phyloP scores from a whole-genome alignment of 2,113 vertebrate genomes.

The Pteropus alecto region DNA sequence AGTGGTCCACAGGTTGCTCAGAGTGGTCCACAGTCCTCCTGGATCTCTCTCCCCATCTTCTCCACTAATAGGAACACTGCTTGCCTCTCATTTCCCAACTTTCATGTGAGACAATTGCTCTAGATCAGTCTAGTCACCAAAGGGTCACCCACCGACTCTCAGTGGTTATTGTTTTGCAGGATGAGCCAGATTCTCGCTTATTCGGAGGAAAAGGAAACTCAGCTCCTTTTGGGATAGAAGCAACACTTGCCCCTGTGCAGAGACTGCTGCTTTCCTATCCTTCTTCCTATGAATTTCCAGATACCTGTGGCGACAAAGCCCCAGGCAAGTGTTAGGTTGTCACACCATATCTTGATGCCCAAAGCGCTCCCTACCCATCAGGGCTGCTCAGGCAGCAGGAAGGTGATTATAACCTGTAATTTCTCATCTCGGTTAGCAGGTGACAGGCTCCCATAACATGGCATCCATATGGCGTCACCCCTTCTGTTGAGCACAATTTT shows the following conservation, averaged over 20 bases:
- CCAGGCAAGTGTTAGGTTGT: not conserved
- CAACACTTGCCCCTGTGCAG: rapidly evolving
- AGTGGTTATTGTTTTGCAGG: not conserved
- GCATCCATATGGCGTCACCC: slow-evolving; percentile 78
- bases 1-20: not conserved
- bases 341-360: not conserved
- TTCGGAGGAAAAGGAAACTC: not conserved
- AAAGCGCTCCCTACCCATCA: not conserved
- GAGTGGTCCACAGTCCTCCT: not conserved
- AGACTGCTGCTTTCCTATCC: not conserved
- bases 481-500: slow-evolving; percentile 82
- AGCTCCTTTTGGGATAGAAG: not conserved
- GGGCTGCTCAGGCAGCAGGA: slow-evolving; percentile 33
- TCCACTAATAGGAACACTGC: too few relatives aligned
- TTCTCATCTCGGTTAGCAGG: slow-evolving; percentile 68
- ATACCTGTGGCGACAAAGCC: slow-evolving; percentile 31
- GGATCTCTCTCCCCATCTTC: not conserved
- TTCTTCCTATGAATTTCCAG: not conserved
- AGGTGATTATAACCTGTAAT: slow-evolving; percentile 56
- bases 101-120: not conserved
- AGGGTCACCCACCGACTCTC: not conserved
- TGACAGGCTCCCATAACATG: slow-evolving; percentile 65
- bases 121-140: not conserved
- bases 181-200: not conserved
- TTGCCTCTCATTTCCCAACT: not conserved